A percentile compares a stretch with the other conserved stretches of the same genome.
These are phyloP conservation scores for Apamea epomidion DNA, from an alignment of 2,888 invertebrate species.

Conservation along the genomic window DNA sequence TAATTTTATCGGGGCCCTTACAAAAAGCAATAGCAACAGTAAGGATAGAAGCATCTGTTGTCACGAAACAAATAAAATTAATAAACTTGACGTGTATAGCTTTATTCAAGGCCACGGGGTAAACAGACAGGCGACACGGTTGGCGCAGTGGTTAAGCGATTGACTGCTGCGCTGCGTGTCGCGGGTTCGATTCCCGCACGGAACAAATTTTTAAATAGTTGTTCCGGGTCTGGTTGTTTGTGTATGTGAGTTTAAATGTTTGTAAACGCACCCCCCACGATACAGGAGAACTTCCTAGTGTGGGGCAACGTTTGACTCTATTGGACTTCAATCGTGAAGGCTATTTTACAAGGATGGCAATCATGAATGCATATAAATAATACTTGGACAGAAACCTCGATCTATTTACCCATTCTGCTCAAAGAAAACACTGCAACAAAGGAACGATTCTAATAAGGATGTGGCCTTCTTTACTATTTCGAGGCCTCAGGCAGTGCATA, in stretches of 20 bases:
- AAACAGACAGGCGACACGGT: too few relatives aligned
- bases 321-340: neutral
- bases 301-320: too few relatives aligned
- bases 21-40: neutral
- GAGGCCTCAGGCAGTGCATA: neutral
- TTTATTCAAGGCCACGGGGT: neutral
- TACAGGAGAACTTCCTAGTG: too few relatives aligned
- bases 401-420: neutral
- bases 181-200: too few relatives aligned
- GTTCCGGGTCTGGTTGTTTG: too few relatives aligned
- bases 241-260: too few relatives aligned
- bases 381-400: neutral
- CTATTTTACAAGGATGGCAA: conserved; percentile 1
- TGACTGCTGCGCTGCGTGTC: too few relatives aligned
- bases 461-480: neutral
- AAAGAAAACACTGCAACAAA: neutral
- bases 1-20: neutral
- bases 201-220: too few relatives aligned
- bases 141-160: too few relatives aligned
- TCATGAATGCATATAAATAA: conserved; percentile 6
- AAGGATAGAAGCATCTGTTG: neutral
- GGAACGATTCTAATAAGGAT: neutral
- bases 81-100: neutral
- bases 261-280: too few relatives aligned
- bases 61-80: neutral